Conservation (phyloP, 2,888 invertebrate genomes). For the Drosophila multiciliata region DNA sequence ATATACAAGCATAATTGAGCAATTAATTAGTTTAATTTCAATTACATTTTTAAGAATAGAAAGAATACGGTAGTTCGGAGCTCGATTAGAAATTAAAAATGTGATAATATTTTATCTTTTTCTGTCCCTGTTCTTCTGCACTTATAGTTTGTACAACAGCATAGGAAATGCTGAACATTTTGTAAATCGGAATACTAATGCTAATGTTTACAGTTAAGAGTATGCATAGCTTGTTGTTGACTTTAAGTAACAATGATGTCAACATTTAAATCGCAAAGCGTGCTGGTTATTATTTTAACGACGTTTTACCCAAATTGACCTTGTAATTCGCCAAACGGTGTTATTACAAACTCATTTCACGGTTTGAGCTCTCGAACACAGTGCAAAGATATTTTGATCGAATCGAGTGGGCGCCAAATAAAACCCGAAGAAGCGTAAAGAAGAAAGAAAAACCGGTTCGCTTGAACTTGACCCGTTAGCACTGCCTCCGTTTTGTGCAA, state of each 20-base stretch:
- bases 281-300: constrained; percentile 34
- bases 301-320: constrained; percentile 47
- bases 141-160: neutral
- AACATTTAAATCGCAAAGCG: constrained; percentile 26
- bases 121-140: neutral
- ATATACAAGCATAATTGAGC: neutral
- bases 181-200: neutral
- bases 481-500: constrained; percentile 1
- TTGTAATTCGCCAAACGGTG: constrained; percentile 41
- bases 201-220: neutral
- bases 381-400: constrained; percentile 1
- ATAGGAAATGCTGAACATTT: neutral
- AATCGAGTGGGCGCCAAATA: neutral
- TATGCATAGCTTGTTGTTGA: neutral
- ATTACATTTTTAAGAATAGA: neutral
- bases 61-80: no score
- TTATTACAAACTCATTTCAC: constrained; percentile 34
- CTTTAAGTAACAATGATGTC: constrained; percentile 24
- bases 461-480: constrained; percentile 61
- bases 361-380: constrained; percentile 9
- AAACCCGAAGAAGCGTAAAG: neutral
- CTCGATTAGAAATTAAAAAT: no score
- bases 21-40: neutral
- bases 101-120: no score
- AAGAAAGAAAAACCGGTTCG: constrained; percentile 48